Evolutionary conservation across 1,140 invertebrate genomes (phyloP), one percentile per base, ranked within the genome.

Genomic region (Papilio polyxenes): DNA sequence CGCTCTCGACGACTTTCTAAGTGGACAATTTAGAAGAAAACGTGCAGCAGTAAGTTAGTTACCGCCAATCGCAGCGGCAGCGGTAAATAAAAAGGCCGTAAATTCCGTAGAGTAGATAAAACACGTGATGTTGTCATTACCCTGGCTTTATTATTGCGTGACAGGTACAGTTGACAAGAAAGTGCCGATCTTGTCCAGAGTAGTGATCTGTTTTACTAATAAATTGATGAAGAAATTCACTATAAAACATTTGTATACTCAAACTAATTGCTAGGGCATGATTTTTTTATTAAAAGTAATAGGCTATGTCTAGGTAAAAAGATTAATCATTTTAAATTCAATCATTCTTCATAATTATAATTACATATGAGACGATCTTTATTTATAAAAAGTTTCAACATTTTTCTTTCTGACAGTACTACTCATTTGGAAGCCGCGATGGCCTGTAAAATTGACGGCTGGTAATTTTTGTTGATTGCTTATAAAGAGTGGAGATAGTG

Each of bases 381-480:
- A 37, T 37, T 37, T 69, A 13, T 7, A 6, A 69, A 69, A 37
- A 69, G 62, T 31, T 23, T 8, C 20, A 62, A 31, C 31, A 7
- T 72, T 8, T 72, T 72, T 37, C 31, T 11, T 37, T 31, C 65
- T 72, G 31, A 72, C 31, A 8, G 31, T 72, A 72, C 65, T 3
- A 8, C n/a, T 62, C 2, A 72, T 72, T 72, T 72, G 31, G 65
- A 72, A 72, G 65, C 31, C 65, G 65, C 31, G 78, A 80, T 69
- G 78, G 62, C 56, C 78, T 80, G 78, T 80, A 59, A 80, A 80
- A 80, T 80, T 65, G 78, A 23, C 78, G 78, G 78, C 56, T 5
- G 56, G 78, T 80, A 69, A 80, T 80, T 80, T 80, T 80, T 79
- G 56, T 80, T 80, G 59, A 80, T 80, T 80, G 20, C 78, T 80